Evolutionary conservation across 2,797 vertebrate species (phyloP), one percentile per base, ranked within the genome.

Genomic region (Triplophysa yarkandensis): DNA sequence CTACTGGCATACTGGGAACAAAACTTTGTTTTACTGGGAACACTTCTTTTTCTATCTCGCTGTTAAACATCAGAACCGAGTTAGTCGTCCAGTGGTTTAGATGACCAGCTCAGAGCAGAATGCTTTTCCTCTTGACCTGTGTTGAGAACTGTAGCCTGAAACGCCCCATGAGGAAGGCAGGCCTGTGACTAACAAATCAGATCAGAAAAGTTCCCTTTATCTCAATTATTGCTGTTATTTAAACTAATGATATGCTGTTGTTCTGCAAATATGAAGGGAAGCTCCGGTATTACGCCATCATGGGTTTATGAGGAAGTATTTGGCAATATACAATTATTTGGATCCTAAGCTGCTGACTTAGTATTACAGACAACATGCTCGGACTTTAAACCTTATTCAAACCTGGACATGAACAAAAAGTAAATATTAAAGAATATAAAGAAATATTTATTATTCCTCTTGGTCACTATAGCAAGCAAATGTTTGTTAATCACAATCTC

Each of bases 101-200:
- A 57, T 71, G 68, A 28, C 76, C 61, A 50, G 21, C 41, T 67
- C 23, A 71, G 73, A 44, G 28, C n/a, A 46, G 8, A 23, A 41
- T 66, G 62, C 50, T 66, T 60, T 77, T 65, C 61, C 73, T 61
- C 30, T 68, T 73, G 60, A 34, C 34, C 71, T 64, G 23, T 25
- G 55, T 36, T 64, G 19, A 50, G 32, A 61, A 28, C 54, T 75
- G 43, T 19, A 61, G 43, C 25, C 30, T 68, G 52, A 48, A 60
- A 60, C 30, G 1, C 52, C 71, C 41, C 36, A 28, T 2, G 9
- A 66, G 52, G 39, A 27, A 75, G 28, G 68, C 16, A 34, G 30
- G 14, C 27, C 54, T 55, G 21, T 16, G 50, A 41, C 64, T 60
- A 32, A 58, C 52, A n/a, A 66, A 46, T 74, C 39, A 36, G 41